Percentiles rank a stretch among this genome's conserved stretches.
phyloP scores from a whole-genome alignment of 2,113 vertebrate species.

The Lophura nycthemera region DNA sequence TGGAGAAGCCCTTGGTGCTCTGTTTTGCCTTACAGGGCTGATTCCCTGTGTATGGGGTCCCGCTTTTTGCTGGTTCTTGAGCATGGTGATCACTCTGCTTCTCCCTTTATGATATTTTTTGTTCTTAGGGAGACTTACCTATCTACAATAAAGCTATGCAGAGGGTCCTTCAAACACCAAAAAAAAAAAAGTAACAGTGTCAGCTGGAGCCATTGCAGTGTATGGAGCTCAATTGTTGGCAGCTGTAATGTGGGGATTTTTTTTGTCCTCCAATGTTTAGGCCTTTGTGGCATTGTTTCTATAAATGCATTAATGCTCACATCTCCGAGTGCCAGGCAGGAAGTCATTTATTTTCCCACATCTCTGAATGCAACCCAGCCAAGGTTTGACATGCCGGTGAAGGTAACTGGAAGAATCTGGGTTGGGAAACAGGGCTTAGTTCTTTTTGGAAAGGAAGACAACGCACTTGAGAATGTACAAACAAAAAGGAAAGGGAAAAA shows the following conservation, averaged over 20 bases:
- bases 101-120: neutral
- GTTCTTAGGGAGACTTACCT: too few relatives aligned
- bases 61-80: neutral
- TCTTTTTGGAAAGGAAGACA: neutral
- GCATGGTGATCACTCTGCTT: neutral
- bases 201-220: rapidly evolving
- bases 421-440: neutral
- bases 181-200: too few relatives aligned
- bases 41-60: neutral
- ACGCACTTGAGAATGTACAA: too few relatives aligned
- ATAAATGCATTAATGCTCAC: neutral
- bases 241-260: rapidly evolving
- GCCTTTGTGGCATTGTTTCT: neutral
- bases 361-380: too few relatives aligned
- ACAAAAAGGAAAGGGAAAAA: neutral
- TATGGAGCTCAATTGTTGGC: rapidly evolving
- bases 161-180: neutral
- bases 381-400: too few relatives aligned
- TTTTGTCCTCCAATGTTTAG: too few relatives aligned
- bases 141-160: too few relatives aligned
- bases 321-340: neutral
- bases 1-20: neutral
- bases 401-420: neutral
- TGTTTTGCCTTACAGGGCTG: too few relatives aligned
- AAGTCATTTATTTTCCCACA: neutral